phyloP scores from a whole-genome alignment of 1,140 invertebrate species.

The Drosophila bocqueti region DNA sequence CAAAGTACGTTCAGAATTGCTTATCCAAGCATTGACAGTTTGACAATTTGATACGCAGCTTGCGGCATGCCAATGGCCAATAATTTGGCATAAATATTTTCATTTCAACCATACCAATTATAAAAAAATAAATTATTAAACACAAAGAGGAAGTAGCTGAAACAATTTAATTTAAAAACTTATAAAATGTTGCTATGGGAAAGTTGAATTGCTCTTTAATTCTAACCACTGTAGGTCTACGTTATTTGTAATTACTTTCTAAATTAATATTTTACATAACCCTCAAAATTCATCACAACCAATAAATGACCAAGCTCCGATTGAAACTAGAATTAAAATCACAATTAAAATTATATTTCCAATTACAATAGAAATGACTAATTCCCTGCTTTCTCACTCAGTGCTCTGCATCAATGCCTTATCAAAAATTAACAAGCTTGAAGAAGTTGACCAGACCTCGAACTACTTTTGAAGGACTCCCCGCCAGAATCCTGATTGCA shows the following conservation, averaged over 20 bases:
- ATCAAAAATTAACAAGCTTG: conserved; percentile 67
- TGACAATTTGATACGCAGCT: conserved; percentile 26
- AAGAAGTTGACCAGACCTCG: conserved; percentile 26
- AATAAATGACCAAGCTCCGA: neutral
- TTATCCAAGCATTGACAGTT: conserved; percentile 27
- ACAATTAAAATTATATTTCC: neutral
- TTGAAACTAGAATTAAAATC: neutral
- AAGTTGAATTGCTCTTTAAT: neutral
- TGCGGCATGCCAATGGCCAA: neutral
- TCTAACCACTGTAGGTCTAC: no score
- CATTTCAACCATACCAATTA: neutral
- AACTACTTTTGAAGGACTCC: conserved; percentile 18
- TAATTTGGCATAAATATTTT: conserved; percentile 12
- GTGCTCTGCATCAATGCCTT: conserved; percentile 21
- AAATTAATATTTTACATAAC: neutral
- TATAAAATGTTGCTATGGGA: neutral
- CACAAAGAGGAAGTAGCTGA: neutral
- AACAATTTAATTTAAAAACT: neutral
- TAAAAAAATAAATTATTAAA: neutral
- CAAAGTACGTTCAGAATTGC: conserved; percentile 20
- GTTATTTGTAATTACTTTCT: neutral
- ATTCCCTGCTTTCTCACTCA: conserved; percentile 3
- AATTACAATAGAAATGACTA: conserved; percentile 25
- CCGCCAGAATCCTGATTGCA: conserved; percentile 21
- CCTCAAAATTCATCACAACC: neutral